phyloP scores from a whole-genome alignment of 2,113 vertebrate genomes.

The Chionis minor region DNA sequence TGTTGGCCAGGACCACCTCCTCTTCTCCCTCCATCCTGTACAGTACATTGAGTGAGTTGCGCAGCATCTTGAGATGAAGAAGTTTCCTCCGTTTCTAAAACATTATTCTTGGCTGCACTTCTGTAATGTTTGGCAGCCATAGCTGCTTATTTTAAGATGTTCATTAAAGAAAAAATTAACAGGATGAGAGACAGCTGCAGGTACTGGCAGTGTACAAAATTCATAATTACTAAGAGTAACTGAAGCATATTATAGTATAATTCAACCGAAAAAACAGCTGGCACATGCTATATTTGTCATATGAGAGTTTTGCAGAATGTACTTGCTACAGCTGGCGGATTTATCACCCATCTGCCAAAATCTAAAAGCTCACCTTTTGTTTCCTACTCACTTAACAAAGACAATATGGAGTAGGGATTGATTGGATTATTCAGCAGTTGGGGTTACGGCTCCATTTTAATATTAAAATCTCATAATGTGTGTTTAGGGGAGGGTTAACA shows the following conservation, averaged over 20 bases:
- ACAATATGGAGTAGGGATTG: background rate
- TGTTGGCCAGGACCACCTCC: background rate
- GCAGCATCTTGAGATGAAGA: constrained; percentile 20
- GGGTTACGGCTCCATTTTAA: background rate
- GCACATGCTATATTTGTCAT: constrained; percentile 70
- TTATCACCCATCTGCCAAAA: constrained; percentile 55
- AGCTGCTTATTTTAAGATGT: constrained; percentile 66
- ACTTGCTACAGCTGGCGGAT: constrained; percentile 65
- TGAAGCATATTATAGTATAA: constrained; percentile 77
- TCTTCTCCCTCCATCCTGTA: background rate
- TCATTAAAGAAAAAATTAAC: constrained; percentile 64
- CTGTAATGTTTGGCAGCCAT: constrained; percentile 67
- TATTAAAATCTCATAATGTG: background rate
- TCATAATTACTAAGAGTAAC: constrained; percentile 77
- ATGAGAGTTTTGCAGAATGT: constrained; percentile 60
- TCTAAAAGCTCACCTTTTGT: constrained; percentile 67
- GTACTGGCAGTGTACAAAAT: constrained; percentile 77
- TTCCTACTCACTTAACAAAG: constrained; percentile 42
- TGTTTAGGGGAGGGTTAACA: background rate
- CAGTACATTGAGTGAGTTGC: background rate
- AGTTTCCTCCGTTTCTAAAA: constrained; percentile 38
- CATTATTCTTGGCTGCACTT: constrained; percentile 66
- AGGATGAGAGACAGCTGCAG: constrained; percentile 79
- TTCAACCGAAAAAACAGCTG: constrained; percentile 75
- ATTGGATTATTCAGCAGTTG: background rate